Evolutionary conservation across 1,140 invertebrate species (phyloP).

Genomic region (Heliothis subflexa): DNA sequence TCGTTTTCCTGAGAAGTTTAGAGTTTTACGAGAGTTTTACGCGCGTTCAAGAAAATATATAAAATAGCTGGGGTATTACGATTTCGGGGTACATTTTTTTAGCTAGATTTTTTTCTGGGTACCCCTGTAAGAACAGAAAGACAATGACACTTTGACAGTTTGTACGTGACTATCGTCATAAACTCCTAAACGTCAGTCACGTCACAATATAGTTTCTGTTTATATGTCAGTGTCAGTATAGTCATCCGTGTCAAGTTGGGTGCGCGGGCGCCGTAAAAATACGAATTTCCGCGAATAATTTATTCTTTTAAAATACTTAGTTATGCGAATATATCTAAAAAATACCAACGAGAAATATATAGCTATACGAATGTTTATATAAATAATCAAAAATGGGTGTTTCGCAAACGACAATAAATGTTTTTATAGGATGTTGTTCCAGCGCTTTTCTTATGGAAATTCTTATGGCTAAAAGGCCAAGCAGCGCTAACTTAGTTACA

Average conservation of each 20-base stretch:
- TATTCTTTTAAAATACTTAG: not conserved
- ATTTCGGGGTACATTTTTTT: too few species aligned
- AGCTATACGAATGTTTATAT: not conserved
- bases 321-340: slow-evolving; percentile 1
- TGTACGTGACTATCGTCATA: not conserved
- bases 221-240: slow-evolving; percentile 3
- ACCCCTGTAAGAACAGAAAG: too few species aligned
- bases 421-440: slow-evolving; percentile 75
- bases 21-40: too few species aligned
- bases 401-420: slow-evolving; percentile 61
- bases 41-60: too few species aligned
- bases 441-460: slow-evolving; percentile 82
- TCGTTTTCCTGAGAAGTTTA: too few species aligned
- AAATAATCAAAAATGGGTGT: slow-evolving; percentile 56
- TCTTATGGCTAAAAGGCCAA: slow-evolving; percentile 68
- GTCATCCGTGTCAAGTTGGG: not conserved
- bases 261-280: slow-evolving; percentile 39
- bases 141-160: not conserved
- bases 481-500: slow-evolving; percentile 76
- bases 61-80: too few species aligned
- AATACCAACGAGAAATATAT: not conserved
- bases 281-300: not conserved
- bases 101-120: too few species aligned
- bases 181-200: not conserved
- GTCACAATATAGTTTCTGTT: not conserved